Base-by-base conservation (phyloP, 2,113 vertebrate genomes). In the Boleophthalmus pectinirostris region DNA sequence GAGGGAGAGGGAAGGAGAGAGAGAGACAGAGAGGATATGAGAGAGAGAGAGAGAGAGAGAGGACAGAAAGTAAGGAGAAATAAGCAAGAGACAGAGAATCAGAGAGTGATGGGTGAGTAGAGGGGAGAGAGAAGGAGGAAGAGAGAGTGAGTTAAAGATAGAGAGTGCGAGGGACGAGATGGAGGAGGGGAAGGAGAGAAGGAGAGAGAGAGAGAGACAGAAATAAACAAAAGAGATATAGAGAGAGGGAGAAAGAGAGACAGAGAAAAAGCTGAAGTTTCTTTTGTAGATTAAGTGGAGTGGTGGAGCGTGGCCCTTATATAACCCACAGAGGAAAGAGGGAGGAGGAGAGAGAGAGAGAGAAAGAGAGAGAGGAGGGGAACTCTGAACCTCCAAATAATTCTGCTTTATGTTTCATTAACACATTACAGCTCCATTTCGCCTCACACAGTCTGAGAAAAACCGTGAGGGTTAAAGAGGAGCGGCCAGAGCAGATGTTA, bases 391-490 rank as follows among this genome's bases (percentile, higher is more conserved):
- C 88, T 79, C 89, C 89, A 92, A 92, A 93, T 93, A 92, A 93
- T 93, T 92, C 91, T 92, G 87, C 85, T 91, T 90, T 82, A 84
- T 82, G 84, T n/a, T 86, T 93, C 91, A 91, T 93, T 93, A 91
- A 38, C 82, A 85, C 85, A 88, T 91, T 91, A 93, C 83, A 82
- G 91, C 89, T 21, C 89, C 92, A 92, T 93, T 92, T 91, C 90
- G 88, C 89, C 81, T 85, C 83, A 87, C 90, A 90, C 91, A 82
- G 88, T 84, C 75, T 80, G 85, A 83, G 56, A 25, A 23, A 11
- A 21, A 24, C 3, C 25, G 56, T 45, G 43, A 15, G 70, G 9
- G 70, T 69, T 71, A 75, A 80, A 83, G 84, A 75, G 87, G 72
- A 16, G 58, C 78, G 0, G 10, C 53, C 64, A 74, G 61, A 49